A percentile compares a stretch with the other conserved stretches of the same genome.
Evolutionary conservation across 2,888 invertebrate species (phyloP).

Genomic region (Mylabris sibirica): DNA sequence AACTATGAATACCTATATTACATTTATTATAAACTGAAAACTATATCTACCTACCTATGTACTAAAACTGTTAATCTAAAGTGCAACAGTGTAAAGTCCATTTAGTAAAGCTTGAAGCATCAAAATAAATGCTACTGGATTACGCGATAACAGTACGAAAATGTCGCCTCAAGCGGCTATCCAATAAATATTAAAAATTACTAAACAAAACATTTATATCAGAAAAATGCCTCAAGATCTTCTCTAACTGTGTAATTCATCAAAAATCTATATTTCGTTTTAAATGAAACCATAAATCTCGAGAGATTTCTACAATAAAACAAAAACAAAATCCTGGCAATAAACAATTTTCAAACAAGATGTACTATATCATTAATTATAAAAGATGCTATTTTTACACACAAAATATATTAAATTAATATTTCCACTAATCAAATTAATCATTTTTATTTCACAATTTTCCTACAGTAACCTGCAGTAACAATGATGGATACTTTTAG

Average conservation of each 20-base stretch:
- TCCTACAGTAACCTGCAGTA: too few relatives aligned
- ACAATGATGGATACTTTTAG: too few relatives aligned
- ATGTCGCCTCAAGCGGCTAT: background rate
- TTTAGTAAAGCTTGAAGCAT: background rate
- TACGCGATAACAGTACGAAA: background rate
- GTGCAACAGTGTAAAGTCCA: background rate
- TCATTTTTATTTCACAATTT: too few relatives aligned
- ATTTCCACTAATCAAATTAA: too few relatives aligned
- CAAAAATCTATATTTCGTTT: background rate
- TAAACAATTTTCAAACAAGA: background rate
- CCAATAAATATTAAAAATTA: background rate
- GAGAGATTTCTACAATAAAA: background rate
- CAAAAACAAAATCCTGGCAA: background rate
- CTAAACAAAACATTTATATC: background rate
- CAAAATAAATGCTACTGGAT: conserved; percentile 12
- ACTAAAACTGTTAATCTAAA: background rate
- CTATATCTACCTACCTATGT: too few relatives aligned
- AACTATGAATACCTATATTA: background rate
- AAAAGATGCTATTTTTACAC: too few relatives aligned
- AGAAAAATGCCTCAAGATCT: conserved; percentile 4
- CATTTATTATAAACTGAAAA: background rate
- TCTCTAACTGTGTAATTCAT: background rate
- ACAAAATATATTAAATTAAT: too few relatives aligned
- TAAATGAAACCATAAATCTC: conserved; percentile 1
- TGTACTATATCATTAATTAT: too few relatives aligned